Conservation (phyloP, 2,113 vertebrate species). For the Charina bottae region DNA sequence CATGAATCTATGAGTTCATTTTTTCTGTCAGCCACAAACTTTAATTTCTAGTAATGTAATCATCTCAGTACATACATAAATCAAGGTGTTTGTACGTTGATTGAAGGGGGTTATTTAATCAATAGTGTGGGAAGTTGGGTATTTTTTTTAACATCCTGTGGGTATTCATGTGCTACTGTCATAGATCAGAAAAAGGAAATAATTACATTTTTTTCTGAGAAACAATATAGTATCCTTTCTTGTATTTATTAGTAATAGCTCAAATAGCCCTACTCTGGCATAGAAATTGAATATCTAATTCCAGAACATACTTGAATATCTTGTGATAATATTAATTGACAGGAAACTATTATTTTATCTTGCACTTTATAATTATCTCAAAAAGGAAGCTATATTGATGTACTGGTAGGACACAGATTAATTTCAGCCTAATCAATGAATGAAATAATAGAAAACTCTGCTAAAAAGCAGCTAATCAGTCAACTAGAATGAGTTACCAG, state of each 20-base stretch:
- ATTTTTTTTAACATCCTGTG: neutral
- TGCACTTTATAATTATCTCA: neutral
- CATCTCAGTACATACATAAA: neutral
- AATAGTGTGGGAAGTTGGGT: neutral
- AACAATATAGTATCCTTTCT: neutral
- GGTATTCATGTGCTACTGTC: neutral
- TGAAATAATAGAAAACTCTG: neutral
- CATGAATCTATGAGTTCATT: neutral
- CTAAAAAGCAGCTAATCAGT: neutral
- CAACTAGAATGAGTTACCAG: neutral
- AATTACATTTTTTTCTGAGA: neutral
- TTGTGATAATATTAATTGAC: neutral
- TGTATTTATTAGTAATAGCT: neutral
- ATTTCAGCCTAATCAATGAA: neutral
- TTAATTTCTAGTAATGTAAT: neutral
- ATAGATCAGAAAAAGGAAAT: neutral
- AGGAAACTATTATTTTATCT: neutral
- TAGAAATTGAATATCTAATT: neutral
- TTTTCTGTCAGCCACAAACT: neutral
- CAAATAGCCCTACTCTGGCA: neutral
- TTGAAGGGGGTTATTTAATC: neutral
- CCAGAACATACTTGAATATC: neutral
- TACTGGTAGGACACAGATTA: neutral
- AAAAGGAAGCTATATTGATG: neutral
- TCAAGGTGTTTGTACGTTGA: neutral